These are phyloP conservation scores for Schizaphis graminum DNA, from an alignment of 2,888 invertebrate species.

Conservation along the genomic window DNA sequence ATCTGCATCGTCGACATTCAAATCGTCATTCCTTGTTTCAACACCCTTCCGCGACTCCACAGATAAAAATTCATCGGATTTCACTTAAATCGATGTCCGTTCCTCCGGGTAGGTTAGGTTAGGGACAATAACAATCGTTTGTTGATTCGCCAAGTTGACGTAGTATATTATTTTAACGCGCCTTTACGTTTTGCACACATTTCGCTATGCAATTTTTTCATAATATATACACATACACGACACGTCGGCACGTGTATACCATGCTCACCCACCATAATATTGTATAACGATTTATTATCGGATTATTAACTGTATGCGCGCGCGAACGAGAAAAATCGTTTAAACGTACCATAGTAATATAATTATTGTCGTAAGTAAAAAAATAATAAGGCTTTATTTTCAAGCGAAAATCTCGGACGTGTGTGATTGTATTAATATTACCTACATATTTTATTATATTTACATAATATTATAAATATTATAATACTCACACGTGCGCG, in stretches of 20 bases:
- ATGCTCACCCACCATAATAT: background rate
- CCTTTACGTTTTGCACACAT: background rate
- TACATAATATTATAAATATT: background rate
- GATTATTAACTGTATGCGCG: background rate
- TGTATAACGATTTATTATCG: background rate
- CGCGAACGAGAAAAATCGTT: background rate
- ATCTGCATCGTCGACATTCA: background rate
- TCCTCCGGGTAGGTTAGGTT: too few species aligned
- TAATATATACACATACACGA: background rate
- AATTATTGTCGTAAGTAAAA: background rate
- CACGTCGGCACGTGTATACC: background rate
- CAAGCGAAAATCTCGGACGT: background rate
- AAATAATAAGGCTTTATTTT: background rate
- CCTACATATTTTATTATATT: too few species aligned
- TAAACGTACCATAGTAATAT: background rate
- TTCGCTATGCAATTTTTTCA: background rate
- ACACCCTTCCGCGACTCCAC: background rate
- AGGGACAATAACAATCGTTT: background rate
- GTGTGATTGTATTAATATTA: background rate
- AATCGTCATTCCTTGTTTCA: too few species aligned
- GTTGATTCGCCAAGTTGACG: background rate
- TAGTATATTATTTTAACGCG: background rate
- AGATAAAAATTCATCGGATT: background rate
- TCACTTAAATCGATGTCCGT: background rate
- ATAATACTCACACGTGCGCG: background rate